Conservation (phyloP, 2,888 invertebrate genomes). For the Drosophila parthenogenetica region DNA sequence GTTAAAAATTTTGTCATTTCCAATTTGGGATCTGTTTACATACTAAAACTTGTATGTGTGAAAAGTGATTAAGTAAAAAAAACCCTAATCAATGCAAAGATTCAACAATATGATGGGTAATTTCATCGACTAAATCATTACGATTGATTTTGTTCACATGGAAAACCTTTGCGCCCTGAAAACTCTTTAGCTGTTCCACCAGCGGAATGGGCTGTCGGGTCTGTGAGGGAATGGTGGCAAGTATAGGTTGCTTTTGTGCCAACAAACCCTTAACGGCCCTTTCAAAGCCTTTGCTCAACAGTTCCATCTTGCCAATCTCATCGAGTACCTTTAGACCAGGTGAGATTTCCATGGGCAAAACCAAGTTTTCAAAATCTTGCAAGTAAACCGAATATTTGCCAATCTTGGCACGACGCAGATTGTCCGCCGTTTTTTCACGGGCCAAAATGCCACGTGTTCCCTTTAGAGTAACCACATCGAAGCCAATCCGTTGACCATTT, state of each 20-base stretch:
- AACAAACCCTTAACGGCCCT: conserved; percentile 52
- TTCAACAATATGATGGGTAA: conserved; percentile 51
- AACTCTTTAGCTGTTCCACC: conserved; percentile 69
- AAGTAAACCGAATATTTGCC: conserved; percentile 88
- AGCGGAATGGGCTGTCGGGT: conserved; percentile 53
- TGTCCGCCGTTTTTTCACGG: conserved; percentile 45
- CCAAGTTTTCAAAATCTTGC: conserved; percentile 87
- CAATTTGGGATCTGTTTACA: background rate
- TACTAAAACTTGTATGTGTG: too few species aligned
- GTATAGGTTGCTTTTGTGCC: conserved; percentile 44
- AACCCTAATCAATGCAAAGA: conserved; percentile 13
- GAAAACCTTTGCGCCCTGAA: conserved; percentile 39
- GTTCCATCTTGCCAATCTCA: conserved; percentile 84
- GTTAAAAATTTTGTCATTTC: background rate
- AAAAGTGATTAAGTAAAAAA: too few species aligned
- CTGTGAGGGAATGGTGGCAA: conserved; percentile 78
- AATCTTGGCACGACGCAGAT: conserved; percentile 83
- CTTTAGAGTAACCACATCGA: conserved; percentile 87
- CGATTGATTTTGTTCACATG: conserved; percentile 78
- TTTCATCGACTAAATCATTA: conserved; percentile 57
- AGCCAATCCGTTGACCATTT: conserved; percentile 86
- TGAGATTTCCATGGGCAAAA: conserved; percentile 84
- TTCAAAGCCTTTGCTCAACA: conserved; percentile 79
- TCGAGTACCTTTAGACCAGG: conserved; percentile 75
- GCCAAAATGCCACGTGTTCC: conserved; percentile 86